Conservation (phyloP, 2,888 invertebrate genomes). For the Carabus problematicus region DNA sequence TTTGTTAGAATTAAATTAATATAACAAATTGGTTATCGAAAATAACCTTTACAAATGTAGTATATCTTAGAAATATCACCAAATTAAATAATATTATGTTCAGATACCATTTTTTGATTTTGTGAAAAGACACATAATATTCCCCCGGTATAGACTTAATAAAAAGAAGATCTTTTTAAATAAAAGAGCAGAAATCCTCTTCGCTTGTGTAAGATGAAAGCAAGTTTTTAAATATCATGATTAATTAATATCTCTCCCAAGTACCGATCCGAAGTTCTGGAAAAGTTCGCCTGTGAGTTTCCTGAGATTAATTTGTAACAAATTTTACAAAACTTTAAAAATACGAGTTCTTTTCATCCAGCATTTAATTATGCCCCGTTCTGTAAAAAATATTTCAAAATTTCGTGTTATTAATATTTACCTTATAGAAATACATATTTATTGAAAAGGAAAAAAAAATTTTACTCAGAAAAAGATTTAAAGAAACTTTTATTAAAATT, state of each 20-base stretch:
- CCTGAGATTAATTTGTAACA: slow-evolving; percentile 11
- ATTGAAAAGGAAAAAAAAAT: neutral
- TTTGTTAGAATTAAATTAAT: too few relatives aligned
- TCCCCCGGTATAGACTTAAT: neutral
- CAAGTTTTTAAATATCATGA: slow-evolving; percentile 13
- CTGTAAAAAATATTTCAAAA: neutral
- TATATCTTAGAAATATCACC: too few relatives aligned
- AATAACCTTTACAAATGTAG: too few relatives aligned
- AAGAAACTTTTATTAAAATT: neutral
- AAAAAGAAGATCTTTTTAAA: slow-evolving; percentile 5
- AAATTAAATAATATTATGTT: too few relatives aligned
- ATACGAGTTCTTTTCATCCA: neutral
- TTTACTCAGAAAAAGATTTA: neutral
- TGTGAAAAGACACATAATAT: too few relatives aligned
- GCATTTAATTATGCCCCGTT: neutral
- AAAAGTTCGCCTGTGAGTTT: neutral
- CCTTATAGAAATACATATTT: neutral
- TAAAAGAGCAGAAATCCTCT: slow-evolving; percentile 1
- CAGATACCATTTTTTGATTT: too few relatives aligned
- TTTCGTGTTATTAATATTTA: neutral
- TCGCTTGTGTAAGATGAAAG: neutral
- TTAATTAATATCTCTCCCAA: slow-evolving; percentile 8
- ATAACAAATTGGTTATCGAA: too few relatives aligned
- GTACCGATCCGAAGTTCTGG: neutral
- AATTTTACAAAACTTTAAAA: slow-evolving; percentile 14